Evolutionary conservation across 2,113 vertebrate species (phyloP).

Genomic region (Takifugu bimaculatus): DNA sequence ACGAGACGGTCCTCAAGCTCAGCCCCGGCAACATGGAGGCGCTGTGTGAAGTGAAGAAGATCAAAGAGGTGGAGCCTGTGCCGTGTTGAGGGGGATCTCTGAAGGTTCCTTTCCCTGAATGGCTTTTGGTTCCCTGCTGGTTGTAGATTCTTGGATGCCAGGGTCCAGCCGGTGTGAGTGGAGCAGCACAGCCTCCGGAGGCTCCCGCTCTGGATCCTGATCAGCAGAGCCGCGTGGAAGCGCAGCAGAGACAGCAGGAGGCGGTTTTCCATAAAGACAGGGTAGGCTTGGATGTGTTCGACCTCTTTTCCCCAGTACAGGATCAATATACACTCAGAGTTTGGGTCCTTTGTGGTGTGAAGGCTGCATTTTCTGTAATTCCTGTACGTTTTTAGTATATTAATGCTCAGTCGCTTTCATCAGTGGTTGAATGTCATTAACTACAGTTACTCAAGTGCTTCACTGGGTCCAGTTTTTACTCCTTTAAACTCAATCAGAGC

Average conservation of each 20-base stretch:
- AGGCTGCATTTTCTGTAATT: too few relatives aligned
- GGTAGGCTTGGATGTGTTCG: conserved; percentile 62
- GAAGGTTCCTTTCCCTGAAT: rapidly evolving
- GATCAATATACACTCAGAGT: too few relatives aligned
- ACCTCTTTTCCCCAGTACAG: too few relatives aligned
- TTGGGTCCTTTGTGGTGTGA: too few relatives aligned
- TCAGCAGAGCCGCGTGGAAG: conserved; percentile 63
- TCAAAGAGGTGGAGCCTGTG: conserved; percentile 72
- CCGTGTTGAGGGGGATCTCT: rapidly evolving
- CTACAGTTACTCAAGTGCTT: too few relatives aligned
- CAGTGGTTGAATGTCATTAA: too few relatives aligned
- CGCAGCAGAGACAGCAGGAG: conserved; percentile 82
- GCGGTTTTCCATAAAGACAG: conserved; percentile 88
- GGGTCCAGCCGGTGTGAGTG: rapidly evolving
- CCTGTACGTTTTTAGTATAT: too few relatives aligned
- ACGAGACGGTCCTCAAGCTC: conserved; percentile 84
- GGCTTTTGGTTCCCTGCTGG: not conserved
- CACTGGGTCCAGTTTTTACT: too few relatives aligned
- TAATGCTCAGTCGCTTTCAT: too few relatives aligned
- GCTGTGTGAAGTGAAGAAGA: conserved; percentile 84
- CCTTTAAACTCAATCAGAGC: too few relatives aligned
- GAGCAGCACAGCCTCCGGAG: conserved; percentile 30
- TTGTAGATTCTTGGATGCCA: conserved; percentile 40
- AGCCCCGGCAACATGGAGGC: conserved; percentile 86
- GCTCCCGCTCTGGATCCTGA: conserved; percentile 33